Evolutionary conservation across 1,140 invertebrate genomes (phyloP), one percentile per base, ranked within the genome.

Genomic region (Belonocnema kinseyi): DNA sequence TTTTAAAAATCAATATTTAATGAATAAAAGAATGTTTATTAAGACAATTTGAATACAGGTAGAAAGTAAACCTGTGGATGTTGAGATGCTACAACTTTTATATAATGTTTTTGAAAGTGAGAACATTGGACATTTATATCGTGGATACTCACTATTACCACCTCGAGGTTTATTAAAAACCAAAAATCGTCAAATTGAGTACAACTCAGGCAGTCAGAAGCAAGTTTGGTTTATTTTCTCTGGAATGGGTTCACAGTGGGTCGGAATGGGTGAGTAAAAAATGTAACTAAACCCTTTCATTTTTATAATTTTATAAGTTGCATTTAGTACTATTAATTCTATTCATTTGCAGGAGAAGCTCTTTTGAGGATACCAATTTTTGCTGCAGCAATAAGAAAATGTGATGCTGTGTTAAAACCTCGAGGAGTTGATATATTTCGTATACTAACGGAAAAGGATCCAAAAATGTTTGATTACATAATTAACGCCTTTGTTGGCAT

Each of bases 221-320:
- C 50, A 80, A 76, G 50, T 80, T 33, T 95, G 94, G 93, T 95
- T 93, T 86, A 91, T 95, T 26, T 96, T 94, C 86, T 92, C 94
- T 80, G 95, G 95, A 56, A 95, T 95, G 94, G 95, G 94, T 12
- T 93, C 93, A 70, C 95, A 96, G 86, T 96, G 94, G 94, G 85
- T 89, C 61, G 93, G 93, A 21, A 96, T 96, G 95, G 94, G 92
- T 17, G 86, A 79, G n/a, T 75, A 50, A n/a, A 16, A n/a, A 4
- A 51, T 16, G 54, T 54, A 10, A 17, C 5, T 54, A 10, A 17
- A 17, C 16, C 2, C 53, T 1, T 56, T 19, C 1, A 19, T 56
- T 3, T 3, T 56, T 2, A 19, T 11, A 56, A 56, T 10, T 56
- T 21, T 19, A 19, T 19, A 1, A 56, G 21, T 21, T 19, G 3